Evolutionary conservation across 37 sponge, comb jelly and placozoan genomes (phyloP).

Genomic region (Mnemiopsis leidyi): DNA sequence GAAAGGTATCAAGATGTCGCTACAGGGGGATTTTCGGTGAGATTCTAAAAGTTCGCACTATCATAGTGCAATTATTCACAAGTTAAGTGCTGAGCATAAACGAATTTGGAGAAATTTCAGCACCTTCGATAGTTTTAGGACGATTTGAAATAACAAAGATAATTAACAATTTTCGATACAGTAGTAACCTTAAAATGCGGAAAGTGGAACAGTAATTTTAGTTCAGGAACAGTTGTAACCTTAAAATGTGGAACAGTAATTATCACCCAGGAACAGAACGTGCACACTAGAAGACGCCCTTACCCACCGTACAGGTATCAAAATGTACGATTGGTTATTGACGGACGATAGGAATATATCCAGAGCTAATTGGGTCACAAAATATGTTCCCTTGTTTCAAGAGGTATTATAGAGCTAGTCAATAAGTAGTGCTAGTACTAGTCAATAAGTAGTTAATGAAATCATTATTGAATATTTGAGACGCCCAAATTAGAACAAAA

Average conservation of each 20-base stretch:
- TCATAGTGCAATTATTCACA: too few species aligned
- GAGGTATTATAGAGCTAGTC: too few species aligned
- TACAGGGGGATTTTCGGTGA: not conserved
- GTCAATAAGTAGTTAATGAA: too few species aligned
- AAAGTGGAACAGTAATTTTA: not conserved
- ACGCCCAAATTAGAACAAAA: too few species aligned
- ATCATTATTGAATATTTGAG: too few species aligned
- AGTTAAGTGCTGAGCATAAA: too few species aligned
- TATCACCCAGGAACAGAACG: not conserved
- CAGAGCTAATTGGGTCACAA: not conserved
- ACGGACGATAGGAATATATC: not conserved
- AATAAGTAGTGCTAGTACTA: too few species aligned
- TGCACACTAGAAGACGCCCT: conserved; percentile 7
- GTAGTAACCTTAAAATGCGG: not conserved
- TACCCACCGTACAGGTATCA: not conserved
- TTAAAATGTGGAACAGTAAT: not conserved
- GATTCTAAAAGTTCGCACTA: too few species aligned
- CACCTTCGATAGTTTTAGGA: too few species aligned
- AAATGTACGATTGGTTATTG: not conserved
- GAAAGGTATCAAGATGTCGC: not conserved
- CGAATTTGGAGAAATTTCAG: too few species aligned
- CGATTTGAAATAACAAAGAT: too few species aligned
- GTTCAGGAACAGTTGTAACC: not conserved
- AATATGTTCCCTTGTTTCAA: not conserved
- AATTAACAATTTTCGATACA: too few species aligned